These are phyloP conservation scores for Ypsolopha scabrella DNA, from an alignment of 2,888 invertebrate species.

Conservation along the genomic window DNA sequence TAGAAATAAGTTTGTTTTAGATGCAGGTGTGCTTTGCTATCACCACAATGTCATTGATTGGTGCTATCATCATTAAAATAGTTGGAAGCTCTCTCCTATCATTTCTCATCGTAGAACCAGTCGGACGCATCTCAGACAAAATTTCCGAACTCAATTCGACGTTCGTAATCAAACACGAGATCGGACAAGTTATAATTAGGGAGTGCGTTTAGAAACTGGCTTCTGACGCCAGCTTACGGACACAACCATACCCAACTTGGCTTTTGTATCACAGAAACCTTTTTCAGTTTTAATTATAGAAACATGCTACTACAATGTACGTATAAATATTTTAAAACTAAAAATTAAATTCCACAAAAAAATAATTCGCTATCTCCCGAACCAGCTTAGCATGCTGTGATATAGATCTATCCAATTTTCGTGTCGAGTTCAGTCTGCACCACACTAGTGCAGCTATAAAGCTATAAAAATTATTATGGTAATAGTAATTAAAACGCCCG, in stretches of 20 bases:
- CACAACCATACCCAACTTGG: background rate
- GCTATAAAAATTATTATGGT: conserved; percentile 25
- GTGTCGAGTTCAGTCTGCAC: background rate
- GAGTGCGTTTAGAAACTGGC: conserved; percentile 18
- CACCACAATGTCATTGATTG: background rate
- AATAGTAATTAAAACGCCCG: conserved; percentile 19
- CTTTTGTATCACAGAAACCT: too few species aligned
- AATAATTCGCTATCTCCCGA: background rate
- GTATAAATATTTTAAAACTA: too few species aligned
- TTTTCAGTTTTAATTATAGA: too few species aligned
- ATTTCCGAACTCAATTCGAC: conserved; percentile 4
- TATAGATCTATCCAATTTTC: background rate
- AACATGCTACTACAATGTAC: too few species aligned
- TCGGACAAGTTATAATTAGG: conserved; percentile 25
- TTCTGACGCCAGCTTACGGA: background rate
- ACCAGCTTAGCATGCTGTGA: background rate
- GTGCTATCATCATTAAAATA: background rate
- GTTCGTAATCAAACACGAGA: conserved; percentile 25
- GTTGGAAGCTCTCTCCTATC: conserved; percentile 10
- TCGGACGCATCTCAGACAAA: background rate
- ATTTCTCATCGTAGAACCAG: conserved; percentile 9
- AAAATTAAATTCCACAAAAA: too few species aligned
- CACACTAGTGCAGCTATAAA: conserved; percentile 5
- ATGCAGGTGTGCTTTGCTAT: background rate
- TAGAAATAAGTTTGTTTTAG: background rate